These are phyloP conservation scores for Saxidomus purpurata DNA, from an alignment of 1,140 invertebrate genomes.

Conservation along the genomic window DNA sequence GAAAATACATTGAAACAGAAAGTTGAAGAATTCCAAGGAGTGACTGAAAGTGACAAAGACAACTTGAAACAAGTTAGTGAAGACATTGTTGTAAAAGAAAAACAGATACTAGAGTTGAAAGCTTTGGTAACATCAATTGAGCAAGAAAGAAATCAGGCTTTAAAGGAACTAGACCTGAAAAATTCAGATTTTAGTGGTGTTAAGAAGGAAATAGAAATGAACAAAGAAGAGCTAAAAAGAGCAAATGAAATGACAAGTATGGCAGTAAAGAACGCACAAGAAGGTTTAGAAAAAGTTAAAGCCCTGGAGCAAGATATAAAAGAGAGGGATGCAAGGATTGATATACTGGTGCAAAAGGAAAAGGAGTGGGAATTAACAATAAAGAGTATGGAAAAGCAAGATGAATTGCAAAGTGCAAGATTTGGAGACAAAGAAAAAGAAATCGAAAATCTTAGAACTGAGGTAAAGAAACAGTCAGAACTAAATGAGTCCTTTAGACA, in stretches of 20 bases:
- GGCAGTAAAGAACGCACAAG: slow-evolving; percentile 32
- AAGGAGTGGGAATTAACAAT: background rate
- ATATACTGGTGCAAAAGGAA: background rate
- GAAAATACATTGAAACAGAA: slow-evolving; percentile 29
- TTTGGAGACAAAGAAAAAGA: slow-evolving; percentile 29
- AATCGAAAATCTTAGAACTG: background rate
- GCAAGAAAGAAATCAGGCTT: slow-evolving; percentile 28
- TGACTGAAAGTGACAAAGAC: background rate
- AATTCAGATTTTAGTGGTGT: background rate
- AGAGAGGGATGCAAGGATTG: background rate
- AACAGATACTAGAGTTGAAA: slow-evolving; percentile 33
- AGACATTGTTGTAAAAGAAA: slow-evolving; percentile 16
- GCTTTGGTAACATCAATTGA: background rate
- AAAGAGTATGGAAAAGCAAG: background rate
- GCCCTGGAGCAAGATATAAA: background rate
- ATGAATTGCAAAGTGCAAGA: slow-evolving; percentile 3
- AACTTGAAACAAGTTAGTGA: background rate
- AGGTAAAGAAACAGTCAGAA: slow-evolving; percentile 2
- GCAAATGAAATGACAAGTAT: background rate
- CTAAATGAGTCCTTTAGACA: background rate
- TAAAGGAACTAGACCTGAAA: background rate
- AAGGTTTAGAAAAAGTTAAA: slow-evolving; percentile 23
- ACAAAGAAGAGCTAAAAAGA: slow-evolving; percentile 30
- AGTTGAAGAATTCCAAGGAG: background rate
- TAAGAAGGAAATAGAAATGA: slow-evolving; percentile 26